These are phyloP conservation scores for Ellobius talpinus DNA, from an alignment of 2,113 vertebrate species.

Conservation along the genomic window DNA sequence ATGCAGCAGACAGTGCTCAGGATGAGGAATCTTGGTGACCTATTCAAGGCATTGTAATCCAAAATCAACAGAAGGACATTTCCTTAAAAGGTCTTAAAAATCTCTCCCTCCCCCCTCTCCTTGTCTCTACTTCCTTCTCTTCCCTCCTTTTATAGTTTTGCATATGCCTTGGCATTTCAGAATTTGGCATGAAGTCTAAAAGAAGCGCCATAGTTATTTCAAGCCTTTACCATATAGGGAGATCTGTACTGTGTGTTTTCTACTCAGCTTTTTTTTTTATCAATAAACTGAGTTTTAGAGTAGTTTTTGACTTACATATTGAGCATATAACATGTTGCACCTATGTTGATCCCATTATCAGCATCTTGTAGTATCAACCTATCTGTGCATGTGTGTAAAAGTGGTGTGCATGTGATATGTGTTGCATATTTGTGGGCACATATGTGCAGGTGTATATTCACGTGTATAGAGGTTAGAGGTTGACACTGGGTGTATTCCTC, in stretches of 20 bases:
- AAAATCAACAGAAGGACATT: conserved; percentile 36
- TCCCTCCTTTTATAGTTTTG: not conserved
- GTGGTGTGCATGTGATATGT: no score
- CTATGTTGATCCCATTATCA: not conserved
- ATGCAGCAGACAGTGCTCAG: conserved; percentile 41
- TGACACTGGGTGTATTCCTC: not conserved
- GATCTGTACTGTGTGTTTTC: not conserved
- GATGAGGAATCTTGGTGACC: conserved; percentile 52
- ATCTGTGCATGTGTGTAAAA: not conserved
- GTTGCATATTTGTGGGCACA: not conserved
- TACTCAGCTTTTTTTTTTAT: conserved; percentile 13
- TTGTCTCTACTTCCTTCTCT: not conserved
- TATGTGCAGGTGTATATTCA: not conserved
- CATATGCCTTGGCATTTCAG: not conserved
- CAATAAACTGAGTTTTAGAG: not conserved
- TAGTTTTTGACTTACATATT: conserved; percentile 17
- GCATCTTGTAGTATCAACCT: not conserved
- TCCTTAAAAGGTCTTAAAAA: conserved; percentile 1
- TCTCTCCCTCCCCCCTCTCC: not conserved
- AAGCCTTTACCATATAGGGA: not conserved
- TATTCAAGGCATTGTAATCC: conserved; percentile 42
- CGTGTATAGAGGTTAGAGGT: not conserved
- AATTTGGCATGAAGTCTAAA: not conserved
- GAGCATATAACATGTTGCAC: not conserved
- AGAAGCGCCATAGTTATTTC: not conserved